Conservation (phyloP, 2,113 vertebrate species). For the Proteles cristata region DNA sequence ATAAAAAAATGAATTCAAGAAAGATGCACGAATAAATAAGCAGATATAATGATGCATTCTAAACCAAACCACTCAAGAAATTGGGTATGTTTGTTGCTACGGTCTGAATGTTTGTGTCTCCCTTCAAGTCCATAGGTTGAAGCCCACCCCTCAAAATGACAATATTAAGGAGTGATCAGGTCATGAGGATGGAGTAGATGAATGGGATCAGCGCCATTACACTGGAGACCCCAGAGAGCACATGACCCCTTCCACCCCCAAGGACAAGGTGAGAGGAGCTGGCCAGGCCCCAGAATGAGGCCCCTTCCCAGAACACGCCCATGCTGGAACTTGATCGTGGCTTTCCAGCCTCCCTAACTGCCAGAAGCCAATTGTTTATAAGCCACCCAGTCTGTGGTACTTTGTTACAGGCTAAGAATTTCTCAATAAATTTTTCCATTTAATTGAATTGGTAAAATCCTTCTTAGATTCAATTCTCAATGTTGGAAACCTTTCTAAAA, state of each 20-base stretch:
- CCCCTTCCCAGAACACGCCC: accelerated
- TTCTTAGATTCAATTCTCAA: not conserved
- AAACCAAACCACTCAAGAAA: not conserved
- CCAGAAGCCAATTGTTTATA: not conserved
- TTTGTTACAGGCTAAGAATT: too few relatives aligned
- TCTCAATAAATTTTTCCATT: not conserved
- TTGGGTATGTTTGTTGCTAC: not conserved
- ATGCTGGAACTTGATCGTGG: accelerated
- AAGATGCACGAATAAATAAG: not conserved
- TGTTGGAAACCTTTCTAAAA: too few relatives aligned
- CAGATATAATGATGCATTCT: not conserved
- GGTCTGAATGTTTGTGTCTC: too few relatives aligned
- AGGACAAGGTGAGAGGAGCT: not conserved
- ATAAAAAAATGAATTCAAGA: not conserved
- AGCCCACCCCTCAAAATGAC: too few relatives aligned
- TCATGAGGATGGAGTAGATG: not conserved
- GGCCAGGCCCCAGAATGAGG: accelerated
- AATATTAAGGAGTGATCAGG: not conserved
- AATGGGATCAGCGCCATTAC: not conserved
- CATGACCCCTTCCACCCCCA: accelerated
- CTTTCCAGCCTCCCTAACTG: accelerated
- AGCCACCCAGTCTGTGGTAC: not conserved
- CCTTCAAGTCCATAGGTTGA: not conserved
- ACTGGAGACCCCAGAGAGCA: not conserved
- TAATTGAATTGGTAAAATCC: not conserved